Conservation (phyloP, 2,888 invertebrate genomes). For the Cheilosia vulpina region DNA sequence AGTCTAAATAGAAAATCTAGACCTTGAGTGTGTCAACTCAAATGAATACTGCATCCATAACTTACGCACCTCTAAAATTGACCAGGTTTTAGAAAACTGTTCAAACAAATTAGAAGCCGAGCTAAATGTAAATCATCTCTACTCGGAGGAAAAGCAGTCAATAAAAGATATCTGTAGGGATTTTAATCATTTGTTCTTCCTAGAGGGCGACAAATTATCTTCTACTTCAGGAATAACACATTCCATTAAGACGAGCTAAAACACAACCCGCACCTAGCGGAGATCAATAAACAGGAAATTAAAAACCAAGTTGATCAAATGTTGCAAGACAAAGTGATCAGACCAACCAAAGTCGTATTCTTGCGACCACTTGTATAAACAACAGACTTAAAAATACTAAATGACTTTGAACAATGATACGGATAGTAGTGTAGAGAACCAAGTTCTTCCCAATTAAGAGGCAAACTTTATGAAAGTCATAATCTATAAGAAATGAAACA, state of each 20-base stretch:
- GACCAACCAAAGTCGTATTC: constrained; percentile 16
- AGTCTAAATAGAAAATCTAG: constrained; percentile 3
- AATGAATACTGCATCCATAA: background rate
- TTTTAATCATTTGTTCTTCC: constrained; percentile 3
- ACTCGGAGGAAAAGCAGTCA: constrained; percentile 8
- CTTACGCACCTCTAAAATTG: background rate
- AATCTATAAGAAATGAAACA: no score
- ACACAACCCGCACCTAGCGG: no score
- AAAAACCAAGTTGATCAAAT: no score
- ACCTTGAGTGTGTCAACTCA: background rate
- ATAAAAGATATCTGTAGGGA: constrained; percentile 10
- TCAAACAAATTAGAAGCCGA: background rate
- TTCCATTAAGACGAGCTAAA: background rate
- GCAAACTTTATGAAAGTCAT: no score
- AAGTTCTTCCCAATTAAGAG: no score
- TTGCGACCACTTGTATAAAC: no score
- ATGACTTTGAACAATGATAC: no score
- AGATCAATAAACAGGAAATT: no score
- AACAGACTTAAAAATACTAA: no score
- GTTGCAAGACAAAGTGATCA: constrained; percentile 10
- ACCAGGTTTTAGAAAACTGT: background rate
- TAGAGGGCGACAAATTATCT: constrained; percentile 3
- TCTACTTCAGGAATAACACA: constrained; percentile 1
- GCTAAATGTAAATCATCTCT: constrained; percentile 4
- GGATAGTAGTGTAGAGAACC: no score